Evolutionary conservation across 2,888 invertebrate species (phyloP).

Genomic region (Rhamnusium bicolor): DNA sequence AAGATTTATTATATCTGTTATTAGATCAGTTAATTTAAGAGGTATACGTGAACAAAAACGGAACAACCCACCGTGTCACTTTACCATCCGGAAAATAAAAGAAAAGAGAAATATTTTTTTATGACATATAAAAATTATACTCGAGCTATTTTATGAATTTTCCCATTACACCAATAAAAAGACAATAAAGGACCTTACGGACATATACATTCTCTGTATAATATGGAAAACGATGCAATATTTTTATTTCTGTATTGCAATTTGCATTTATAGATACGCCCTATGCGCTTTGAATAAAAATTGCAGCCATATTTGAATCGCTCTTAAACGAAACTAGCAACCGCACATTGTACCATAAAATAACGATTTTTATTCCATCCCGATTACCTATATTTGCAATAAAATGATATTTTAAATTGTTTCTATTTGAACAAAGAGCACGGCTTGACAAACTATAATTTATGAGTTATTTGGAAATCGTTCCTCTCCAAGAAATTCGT

Average conservation of each 20-base stretch:
- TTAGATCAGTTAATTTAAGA: background rate
- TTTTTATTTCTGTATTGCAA: conserved; percentile 51
- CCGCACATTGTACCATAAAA: background rate
- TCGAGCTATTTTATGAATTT: conserved; percentile 48
- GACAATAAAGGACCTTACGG: conserved; percentile 52
- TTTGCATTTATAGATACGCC: conserved; percentile 53
- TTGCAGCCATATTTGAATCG: conserved; percentile 31
- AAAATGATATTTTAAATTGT: background rate
- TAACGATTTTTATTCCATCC: conserved; percentile 2
- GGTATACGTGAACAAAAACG: background rate
- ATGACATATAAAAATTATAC: conserved; percentile 11
- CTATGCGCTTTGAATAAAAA: conserved; percentile 49
- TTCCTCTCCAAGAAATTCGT: background rate
- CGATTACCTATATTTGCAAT: background rate
- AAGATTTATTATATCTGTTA: conserved; percentile 1
- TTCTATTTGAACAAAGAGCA: background rate
- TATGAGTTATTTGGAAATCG: background rate
- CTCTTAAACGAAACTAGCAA: conserved; percentile 10
- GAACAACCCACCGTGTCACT: background rate
- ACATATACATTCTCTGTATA: conserved; percentile 47
- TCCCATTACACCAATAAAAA: conserved; percentile 49
- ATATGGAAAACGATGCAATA: conserved; percentile 45
- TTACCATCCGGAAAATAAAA: conserved; percentile 11
- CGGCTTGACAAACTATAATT: background rate
- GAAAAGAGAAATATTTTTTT: conserved; percentile 13